phyloP scores from a whole-genome alignment of 2,113 vertebrate species.

The Cyphomyrus discorhynchus region DNA sequence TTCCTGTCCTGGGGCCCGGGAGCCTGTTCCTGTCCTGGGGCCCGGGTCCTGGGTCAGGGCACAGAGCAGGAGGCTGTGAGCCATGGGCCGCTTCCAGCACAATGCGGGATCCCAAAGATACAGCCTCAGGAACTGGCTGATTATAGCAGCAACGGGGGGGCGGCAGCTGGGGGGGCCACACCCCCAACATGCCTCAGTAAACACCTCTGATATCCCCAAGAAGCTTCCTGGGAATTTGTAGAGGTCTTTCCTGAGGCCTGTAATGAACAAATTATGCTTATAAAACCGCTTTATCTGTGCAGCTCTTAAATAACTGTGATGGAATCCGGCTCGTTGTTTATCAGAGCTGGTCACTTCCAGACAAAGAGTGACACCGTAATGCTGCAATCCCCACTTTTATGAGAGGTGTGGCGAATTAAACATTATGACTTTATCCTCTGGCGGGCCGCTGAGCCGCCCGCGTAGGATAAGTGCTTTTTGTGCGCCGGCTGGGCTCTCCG shows the following conservation, averaged over 20 bases:
- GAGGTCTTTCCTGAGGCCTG: not conserved
- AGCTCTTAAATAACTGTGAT: slow-evolving; percentile 38
- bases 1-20: not conserved
- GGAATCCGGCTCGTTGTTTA: slow-evolving; percentile 58
- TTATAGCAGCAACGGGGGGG: not conserved
- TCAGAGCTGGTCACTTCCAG: slow-evolving; percentile 51
- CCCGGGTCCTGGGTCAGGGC: not conserved
- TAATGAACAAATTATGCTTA: slow-evolving; percentile 21
- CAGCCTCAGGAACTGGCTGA: not conserved
- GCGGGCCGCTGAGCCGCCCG: slow-evolving; percentile 44
- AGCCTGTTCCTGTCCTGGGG: not conserved
- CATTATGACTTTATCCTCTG: slow-evolving; percentile 62
- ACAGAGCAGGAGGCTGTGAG: not conserved
- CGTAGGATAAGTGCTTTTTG: slow-evolving; percentile 65
- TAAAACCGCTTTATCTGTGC: slow-evolving; percentile 24
- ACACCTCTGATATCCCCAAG: not conserved
- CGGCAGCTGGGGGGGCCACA: not conserved
- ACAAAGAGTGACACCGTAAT: slow-evolving; percentile 45
- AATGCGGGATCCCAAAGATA: not conserved
- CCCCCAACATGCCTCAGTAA: not conserved
- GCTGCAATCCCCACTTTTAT: slow-evolving; percentile 64
- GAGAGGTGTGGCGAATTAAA: slow-evolving; percentile 62
- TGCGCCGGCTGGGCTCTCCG: slow-evolving; percentile 61
- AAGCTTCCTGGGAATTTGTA: not conserved
- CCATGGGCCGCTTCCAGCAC: not conserved